Base-by-base conservation (phyloP, 2,113 vertebrate species). In the Benitochromis conjunctus region DNA sequence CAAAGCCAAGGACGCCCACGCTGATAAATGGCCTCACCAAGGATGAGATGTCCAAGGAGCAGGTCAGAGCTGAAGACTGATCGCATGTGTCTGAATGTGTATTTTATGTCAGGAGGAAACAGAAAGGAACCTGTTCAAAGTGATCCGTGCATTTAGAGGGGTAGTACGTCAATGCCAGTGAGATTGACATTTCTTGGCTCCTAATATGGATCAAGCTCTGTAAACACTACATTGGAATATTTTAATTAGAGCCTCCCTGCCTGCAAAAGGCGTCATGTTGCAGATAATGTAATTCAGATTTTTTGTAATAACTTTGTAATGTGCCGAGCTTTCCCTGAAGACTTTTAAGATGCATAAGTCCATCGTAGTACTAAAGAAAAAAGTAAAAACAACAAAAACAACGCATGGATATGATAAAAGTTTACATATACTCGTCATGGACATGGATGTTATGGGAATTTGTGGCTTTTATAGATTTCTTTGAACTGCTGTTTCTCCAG, bases 21-120 rank as follows among this genome's bases (percentile, higher is more conserved):
- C 85, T 96, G 48, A 96, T 97, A 11, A 97, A 99, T 84, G 96
- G 89, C 2, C 53, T 96, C 1, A 89, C 96, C 11, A 97, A 96
- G 0, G 93, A 96, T 13, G 96, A 98, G 38, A 97, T 99, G 97
- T 96, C 84, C 79, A 98, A 95, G 87, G 98, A 98, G 87, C 97
- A 99, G 98, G 98, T 99, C 83, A 95, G 96, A 82, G n/a, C 19
- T 85, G 2, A 21, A 57, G 14, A 18, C 2, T 69, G 31, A 16
- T 76, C 19, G 3, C 13, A 34, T 21, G 51, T 69, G 55, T 66
- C 8, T 24, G 11, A 31, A 62, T 36, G 43, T 64, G 58, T 3
- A 36, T 79, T 76, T 53, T 53, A 31, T n/a, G 26, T 76, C 18
- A 34, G 26, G 16, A 76, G 26, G 71, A 53, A 53, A 5, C 14